Conservation (phyloP, 1,140 invertebrate species). For the Drosophila sproati region DNA sequence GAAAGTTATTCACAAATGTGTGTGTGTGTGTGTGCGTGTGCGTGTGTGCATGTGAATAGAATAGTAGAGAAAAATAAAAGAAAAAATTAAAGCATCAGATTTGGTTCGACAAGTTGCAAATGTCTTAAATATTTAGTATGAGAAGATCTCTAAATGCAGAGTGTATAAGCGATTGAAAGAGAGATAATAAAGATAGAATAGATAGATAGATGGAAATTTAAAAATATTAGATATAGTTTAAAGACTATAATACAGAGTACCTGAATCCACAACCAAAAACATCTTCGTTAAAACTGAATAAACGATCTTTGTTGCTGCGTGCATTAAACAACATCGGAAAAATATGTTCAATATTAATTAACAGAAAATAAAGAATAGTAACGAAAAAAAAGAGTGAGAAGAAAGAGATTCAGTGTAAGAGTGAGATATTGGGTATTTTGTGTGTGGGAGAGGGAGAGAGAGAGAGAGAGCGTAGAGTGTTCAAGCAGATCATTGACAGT, state of each 20-base stretch:
- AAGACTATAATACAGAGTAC: constrained; percentile 85
- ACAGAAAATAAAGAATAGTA: constrained; percentile 9
- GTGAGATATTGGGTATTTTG: neutral
- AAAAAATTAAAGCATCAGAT: constrained; percentile 71
- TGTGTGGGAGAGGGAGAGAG: constrained; percentile 6
- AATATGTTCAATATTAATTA: constrained; percentile 23
- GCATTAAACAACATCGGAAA: constrained; percentile 79
- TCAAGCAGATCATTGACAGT: too few species aligned
- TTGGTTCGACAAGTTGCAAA: constrained; percentile 71
- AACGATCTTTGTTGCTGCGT: constrained; percentile 90
- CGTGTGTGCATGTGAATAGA: constrained; percentile 48
- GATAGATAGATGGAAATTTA: constrained; percentile 27
- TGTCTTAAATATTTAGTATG: constrained; percentile 22
- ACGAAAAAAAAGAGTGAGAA: neutral
- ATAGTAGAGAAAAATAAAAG: constrained; percentile 60
- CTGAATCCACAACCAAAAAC: constrained; percentile 88
- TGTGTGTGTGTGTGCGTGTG: constrained; percentile 16
- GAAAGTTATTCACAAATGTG: constrained; percentile 17
- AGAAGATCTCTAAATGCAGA: constrained; percentile 18
- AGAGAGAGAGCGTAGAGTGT: neutral
- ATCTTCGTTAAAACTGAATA: constrained; percentile 90
- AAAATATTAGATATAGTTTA: neutral
- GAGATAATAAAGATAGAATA: constrained; percentile 22
- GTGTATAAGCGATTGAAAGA: neutral
- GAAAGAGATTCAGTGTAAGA: neutral